phyloP scores from a whole-genome alignment of 2,797 vertebrate species.

The Chrosomus eos region DNA sequence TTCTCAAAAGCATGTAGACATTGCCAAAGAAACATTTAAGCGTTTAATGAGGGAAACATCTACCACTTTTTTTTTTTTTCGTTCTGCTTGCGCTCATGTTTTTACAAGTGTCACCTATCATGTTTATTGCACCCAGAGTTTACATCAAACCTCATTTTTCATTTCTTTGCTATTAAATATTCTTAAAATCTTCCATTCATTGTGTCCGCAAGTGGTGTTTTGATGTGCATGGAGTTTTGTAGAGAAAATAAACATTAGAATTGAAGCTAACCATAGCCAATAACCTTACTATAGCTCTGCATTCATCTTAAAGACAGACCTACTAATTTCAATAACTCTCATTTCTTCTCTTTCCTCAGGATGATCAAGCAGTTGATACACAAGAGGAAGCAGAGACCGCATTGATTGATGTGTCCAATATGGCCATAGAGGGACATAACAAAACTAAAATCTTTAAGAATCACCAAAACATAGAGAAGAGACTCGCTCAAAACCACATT shows the following conservation, averaged over 20 bases:
- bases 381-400: conserved; percentile 57
- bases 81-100: conserved; percentile 27
- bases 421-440: conserved; percentile 48
- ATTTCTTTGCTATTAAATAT: neutral
- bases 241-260: neutral
- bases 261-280: conserved; percentile 10
- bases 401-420: conserved; percentile 40
- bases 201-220: neutral
- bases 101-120: neutral
- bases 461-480: conserved; percentile 67
- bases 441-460: conserved; percentile 68
- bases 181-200: neutral
- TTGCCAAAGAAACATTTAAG: neutral
- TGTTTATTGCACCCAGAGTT: neutral
- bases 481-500: conserved; percentile 46
- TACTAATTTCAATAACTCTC: neutral
- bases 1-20: conserved; percentile 50
- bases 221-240: conserved; percentile 12
- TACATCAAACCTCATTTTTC: neutral
- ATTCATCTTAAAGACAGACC: neutral
- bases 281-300: neutral
- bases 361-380: conserved; percentile 39
- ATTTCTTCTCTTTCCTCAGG: conserved; percentile 40
- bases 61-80: neutral
- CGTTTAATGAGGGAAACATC: conserved; percentile 10